Base-by-base conservation (phyloP, 2,888 invertebrate species). In the Ennomos fuscantarius region DNA sequence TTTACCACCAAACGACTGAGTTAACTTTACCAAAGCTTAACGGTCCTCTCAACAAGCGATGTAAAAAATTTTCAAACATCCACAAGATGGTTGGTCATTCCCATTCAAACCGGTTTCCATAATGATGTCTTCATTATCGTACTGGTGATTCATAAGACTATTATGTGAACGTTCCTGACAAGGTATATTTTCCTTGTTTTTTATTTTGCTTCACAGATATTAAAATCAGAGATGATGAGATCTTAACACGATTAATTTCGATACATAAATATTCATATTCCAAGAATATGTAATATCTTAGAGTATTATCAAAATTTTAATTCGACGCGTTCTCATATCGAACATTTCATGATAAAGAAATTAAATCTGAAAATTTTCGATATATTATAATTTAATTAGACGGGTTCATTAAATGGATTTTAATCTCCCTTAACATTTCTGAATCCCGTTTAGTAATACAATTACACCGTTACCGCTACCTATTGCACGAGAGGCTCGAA, bases 401-500 rank as follows among this genome's bases (percentile, higher is more conserved):
- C 73, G 77, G 79, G 78, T 84, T 86, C 85, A 86, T 87, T 87
- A 81, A 79, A 78, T 78, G 77, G 82, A 86, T 86, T 87, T 87
- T 86, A 89, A 89, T 89, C 86, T 84, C 72, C 72, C 74, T 84
- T 84, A 82, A 86, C 87, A 88, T 89, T 87, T 81, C 79, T 82
- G 82, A 84, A 89, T 88, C 87, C 87, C 85, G 74, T 87, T 88
- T 84, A 79, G 79, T 79, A 80, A 81, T 82, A 88, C 86, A 87
- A 89, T 90, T 87, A 89, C 81, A 88, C 86, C 89, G 89, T 90
- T 89, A 89, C 82, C 82, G 87, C 83, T 83, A 86, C 84, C 84
- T 84, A 87, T 89, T 84, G 89, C 87, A 87, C 86, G 89, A 86
- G 85, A 87, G 82, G 78, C 82, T 83, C 78, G 79, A 84, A 86